These are phyloP conservation scores for Motacilla alba DNA, from an alignment of 2,113 vertebrate genomes.

Conservation along the genomic window DNA sequence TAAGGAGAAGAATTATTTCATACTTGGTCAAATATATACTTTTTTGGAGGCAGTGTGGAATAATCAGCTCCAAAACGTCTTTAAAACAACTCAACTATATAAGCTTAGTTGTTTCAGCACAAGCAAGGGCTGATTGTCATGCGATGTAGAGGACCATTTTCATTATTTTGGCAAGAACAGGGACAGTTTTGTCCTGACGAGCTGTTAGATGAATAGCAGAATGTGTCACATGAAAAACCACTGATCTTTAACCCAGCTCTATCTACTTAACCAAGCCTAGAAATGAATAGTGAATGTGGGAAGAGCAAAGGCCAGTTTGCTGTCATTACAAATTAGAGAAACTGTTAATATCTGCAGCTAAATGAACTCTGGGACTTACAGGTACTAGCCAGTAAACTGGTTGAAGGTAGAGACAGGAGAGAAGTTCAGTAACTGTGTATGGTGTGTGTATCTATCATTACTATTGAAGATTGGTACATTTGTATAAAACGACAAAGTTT, in stretches of 20 bases:
- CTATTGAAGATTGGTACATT: neutral
- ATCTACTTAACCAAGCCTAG: slow-evolving; percentile 77
- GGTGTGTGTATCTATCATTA: neutral
- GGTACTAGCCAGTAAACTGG: slow-evolving; percentile 62
- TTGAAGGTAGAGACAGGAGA: slow-evolving; percentile 9
- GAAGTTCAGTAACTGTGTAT: neutral
- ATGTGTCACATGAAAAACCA: slow-evolving; percentile 90
- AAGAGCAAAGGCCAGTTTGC: slow-evolving; percentile 82
- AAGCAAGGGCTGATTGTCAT: slow-evolving; percentile 88
- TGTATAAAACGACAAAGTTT: neutral
- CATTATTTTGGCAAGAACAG: slow-evolving; percentile 88
- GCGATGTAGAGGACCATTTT: slow-evolving; percentile 84
- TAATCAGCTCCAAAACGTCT: slow-evolving; percentile 11
- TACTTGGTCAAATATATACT: neutral
- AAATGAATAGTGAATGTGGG: slow-evolving; percentile 78
- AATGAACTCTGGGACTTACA: slow-evolving; percentile 69
- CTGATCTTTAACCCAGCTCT: slow-evolving; percentile 81
- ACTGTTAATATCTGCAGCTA: slow-evolving; percentile 75
- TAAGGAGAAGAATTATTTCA: neutral
- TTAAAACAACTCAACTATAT: slow-evolving; percentile 60
- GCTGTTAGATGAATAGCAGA: slow-evolving; percentile 87
- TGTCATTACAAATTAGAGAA: slow-evolving; percentile 77
- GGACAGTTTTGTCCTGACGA: slow-evolving; percentile 90
- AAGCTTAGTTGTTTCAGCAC: slow-evolving; percentile 60
- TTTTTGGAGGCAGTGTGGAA: neutral